Conservation (phyloP, 2,113 vertebrate genomes). For the Microcebus murinus region DNA sequence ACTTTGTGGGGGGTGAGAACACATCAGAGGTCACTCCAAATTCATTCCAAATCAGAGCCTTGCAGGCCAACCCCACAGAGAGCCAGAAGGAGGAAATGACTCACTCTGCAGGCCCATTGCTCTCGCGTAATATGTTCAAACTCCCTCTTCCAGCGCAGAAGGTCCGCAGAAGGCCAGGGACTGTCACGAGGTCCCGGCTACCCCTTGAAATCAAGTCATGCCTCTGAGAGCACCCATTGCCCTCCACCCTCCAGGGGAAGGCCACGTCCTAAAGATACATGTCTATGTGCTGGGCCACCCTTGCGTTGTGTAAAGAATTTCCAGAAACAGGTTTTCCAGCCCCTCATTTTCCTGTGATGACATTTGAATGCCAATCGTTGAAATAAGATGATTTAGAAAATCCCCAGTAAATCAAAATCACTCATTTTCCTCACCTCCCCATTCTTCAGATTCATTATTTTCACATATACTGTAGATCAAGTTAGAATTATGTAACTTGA, state of each 20-base stretch:
- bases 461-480: background rate
- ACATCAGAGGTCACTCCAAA: constrained; percentile 71
- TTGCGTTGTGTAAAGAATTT: background rate
- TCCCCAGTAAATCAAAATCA: background rate
- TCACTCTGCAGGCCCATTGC: constrained; percentile 51
- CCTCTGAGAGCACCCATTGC: background rate
- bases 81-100: constrained; percentile 76
- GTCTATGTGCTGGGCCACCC: background rate
- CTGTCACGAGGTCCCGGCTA: background rate
- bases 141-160: background rate
- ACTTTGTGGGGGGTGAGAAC: constrained; percentile 71
- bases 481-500: background rate
- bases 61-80: constrained; percentile 59
- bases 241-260: background rate
- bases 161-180: background rate
- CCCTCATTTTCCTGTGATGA: background rate
- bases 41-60: constrained; percentile 58
- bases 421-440: background rate
- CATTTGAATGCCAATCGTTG: background rate
- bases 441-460: background rate
- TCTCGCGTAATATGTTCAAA: constrained; percentile 30
- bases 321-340: background rate
- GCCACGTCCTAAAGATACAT: too few relatives aligned
- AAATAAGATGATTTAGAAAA: background rate
- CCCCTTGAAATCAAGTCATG: constrained; percentile 32